These are phyloP conservation scores for Pararge aegeria DNA, from an alignment of 1,140 invertebrate genomes.

Conservation along the genomic window DNA sequence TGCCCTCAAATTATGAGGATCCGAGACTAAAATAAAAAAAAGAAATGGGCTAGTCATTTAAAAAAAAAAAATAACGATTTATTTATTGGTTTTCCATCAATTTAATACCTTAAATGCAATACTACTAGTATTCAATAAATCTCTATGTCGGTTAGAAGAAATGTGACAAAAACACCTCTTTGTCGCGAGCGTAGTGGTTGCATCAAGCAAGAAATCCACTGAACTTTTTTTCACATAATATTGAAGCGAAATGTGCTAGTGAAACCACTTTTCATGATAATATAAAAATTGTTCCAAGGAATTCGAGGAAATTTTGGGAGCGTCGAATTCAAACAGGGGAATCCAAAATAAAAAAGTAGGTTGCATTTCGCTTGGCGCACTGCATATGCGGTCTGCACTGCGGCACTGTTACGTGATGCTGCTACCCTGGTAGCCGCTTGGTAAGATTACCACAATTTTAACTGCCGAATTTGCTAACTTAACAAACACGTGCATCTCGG, in stretches of 20 bases:
- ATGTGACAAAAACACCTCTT: no score
- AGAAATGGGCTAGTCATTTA: no score
- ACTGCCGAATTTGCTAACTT: background rate
- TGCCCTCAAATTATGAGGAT: no score
- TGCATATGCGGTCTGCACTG: conserved; percentile 52
- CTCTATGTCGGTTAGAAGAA: no score
- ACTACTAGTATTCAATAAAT: no score
- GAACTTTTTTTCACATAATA: background rate
- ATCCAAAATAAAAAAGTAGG: conserved; percentile 27
- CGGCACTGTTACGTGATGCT: conserved; percentile 65
- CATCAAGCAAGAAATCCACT: no score
- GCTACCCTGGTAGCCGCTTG: conserved; percentile 35
- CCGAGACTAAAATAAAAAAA: no score
- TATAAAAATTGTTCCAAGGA: background rate
- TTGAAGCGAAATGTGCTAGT: background rate
- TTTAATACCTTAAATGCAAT: no score
- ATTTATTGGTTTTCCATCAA: no score
- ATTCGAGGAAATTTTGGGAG: conserved; percentile 16
- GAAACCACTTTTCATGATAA: background rate
- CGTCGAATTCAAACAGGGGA: conserved; percentile 15
- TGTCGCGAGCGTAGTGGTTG: no score
- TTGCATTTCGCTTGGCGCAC: conserved; percentile 25
- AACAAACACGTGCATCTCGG: background rate
- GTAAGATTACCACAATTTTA: conserved; percentile 6
- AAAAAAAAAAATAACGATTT: no score